Evolutionary conservation across 1,140 invertebrate species (phyloP).

Genomic region (Vollenhovia emeryi): DNA sequence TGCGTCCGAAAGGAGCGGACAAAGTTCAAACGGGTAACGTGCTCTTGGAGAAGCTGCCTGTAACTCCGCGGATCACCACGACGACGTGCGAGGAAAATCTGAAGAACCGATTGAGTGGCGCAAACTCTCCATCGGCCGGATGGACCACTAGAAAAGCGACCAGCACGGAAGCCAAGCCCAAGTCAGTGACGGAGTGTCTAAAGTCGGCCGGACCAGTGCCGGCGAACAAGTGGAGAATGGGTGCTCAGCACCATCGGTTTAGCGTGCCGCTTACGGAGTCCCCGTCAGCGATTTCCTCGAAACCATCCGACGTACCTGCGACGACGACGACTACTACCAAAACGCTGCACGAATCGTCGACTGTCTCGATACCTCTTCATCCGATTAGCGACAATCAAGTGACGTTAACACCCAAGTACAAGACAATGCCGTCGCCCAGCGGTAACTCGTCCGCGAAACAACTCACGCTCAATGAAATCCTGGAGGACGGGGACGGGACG

Average conservation of each 20-base stretch:
- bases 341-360: constrained; percentile 86
- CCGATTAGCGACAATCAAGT: constrained; percentile 78
- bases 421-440: constrained; percentile 87
- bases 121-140: constrained; percentile 15
- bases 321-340: constrained; percentile 78
- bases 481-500: constrained; percentile 88
- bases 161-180: constrained; percentile 70
- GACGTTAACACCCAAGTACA: constrained; percentile 84
- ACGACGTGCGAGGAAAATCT: constrained; percentile 66
- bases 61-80: constrained; percentile 13
- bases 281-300: constrained; percentile 19
- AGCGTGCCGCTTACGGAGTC: constrained; percentile 36
- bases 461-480: constrained; percentile 90
- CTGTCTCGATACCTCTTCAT: constrained; percentile 86
- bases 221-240: constrained; percentile 77
- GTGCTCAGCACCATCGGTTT: constrained; percentile 67
- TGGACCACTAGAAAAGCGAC: constrained; percentile 65
- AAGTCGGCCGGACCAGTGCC: constrained; percentile 65
- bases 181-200: constrained; percentile 74
- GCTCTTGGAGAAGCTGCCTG: constrained; percentile 51
- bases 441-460: constrained; percentile 84
- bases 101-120: constrained; percentile 63
- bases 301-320: constrained; percentile 68
- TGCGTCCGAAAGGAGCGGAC: constrained; percentile 58
- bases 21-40: constrained; percentile 53